Conservation (phyloP, 2,797 vertebrate genomes). For the Diglossa cyanea region DNA sequence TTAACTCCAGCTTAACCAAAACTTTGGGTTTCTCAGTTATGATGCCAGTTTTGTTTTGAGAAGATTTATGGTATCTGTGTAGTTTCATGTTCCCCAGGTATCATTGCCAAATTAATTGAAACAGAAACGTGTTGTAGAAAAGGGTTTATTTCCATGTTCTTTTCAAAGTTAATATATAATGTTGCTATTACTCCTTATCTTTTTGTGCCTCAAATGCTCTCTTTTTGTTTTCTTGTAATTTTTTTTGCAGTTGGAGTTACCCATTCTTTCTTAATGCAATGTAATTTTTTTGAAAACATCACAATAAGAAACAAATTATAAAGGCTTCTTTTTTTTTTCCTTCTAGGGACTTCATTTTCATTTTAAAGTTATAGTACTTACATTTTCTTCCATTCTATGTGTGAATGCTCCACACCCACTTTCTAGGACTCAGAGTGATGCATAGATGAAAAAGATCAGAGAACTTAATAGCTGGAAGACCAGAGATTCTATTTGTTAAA, state of each 20-base stretch:
- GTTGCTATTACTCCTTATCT: background rate
- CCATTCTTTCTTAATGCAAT: background rate
- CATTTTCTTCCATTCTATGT: background rate
- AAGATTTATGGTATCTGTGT: background rate
- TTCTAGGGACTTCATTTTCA: background rate
- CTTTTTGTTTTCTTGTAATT: background rate
- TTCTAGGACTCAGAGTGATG: background rate
- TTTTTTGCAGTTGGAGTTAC: background rate
- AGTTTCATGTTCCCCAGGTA: background rate
- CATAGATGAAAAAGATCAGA: background rate
- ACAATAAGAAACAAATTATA: background rate
- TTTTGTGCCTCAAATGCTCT: background rate
- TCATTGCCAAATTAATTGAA: background rate
- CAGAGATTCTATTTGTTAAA: background rate
- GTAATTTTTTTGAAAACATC: background rate
- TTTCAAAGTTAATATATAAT: background rate
- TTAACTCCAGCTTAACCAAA: background rate
- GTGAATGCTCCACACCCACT: background rate
- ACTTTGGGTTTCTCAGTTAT: background rate
- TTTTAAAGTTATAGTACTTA: background rate
- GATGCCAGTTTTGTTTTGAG: background rate
- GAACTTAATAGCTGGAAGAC: background rate
- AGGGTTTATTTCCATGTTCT: background rate
- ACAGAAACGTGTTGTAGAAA: background rate
- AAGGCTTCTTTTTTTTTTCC: rapidly evolving